Evolutionary conservation across 64 coral and sea anemone species (phyloP).

Genomic region (Porites lutea): DNA sequence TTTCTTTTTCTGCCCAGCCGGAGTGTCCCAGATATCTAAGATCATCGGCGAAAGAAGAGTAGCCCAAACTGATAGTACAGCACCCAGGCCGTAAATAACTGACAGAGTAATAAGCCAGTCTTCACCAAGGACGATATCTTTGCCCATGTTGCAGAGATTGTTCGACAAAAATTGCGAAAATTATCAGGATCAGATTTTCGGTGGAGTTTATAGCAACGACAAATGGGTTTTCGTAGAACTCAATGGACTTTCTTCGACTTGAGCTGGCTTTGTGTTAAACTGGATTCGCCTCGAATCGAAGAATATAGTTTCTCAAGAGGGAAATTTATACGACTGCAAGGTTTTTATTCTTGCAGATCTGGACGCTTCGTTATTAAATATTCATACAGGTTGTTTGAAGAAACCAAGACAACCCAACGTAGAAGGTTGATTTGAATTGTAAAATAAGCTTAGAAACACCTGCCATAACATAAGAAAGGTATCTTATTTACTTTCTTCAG

Average conservation of each 20-base stretch:
- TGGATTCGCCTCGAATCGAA: neutral
- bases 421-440: constrained; percentile 28
- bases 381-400: constrained; percentile 30
- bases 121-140: constrained; percentile 91
- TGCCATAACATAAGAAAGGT: neutral
- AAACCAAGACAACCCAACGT: constrained; percentile 37
- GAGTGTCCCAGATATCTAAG: constrained; percentile 96
- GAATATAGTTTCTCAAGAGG: neutral
- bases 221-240: neutral
- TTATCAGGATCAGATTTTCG: neutral
- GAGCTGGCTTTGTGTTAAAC: neutral
- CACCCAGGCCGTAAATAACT: constrained; percentile 93
- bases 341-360: neutral
- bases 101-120: constrained; percentile 96
- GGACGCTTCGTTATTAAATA: constrained; percentile 24
- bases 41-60: constrained; percentile 90
- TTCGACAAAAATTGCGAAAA: neutral
- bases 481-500: neutral
- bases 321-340: neutral
- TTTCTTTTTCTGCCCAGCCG: constrained; percentile 93
- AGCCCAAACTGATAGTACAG: constrained; percentile 87
- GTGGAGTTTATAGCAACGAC: neutral
- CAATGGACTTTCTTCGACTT: neutral
- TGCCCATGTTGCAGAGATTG: constrained; percentile 48
- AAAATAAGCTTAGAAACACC: constrained; percentile 18